Conservation (phyloP, 92 coral and sea anemone genomes). For the Umimayanthus chanpuru region DNA sequence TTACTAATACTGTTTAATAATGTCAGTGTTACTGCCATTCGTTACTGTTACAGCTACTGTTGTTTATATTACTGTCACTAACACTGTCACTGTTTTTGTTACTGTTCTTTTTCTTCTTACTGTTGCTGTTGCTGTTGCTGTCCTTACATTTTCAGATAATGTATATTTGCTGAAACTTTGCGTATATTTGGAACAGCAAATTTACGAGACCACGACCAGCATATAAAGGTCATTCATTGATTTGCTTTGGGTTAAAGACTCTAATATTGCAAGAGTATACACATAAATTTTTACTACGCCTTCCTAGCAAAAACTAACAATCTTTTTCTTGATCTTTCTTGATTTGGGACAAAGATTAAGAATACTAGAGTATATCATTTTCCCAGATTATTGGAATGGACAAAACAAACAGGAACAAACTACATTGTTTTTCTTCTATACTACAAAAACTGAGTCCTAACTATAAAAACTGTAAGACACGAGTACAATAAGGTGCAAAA, state of each 20-base stretch:
- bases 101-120: no score
- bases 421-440: background rate
- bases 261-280: background rate
- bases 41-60: no score
- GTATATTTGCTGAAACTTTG: background rate
- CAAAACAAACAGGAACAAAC: background rate
- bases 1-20: no score
- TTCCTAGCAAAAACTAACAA: background rate
- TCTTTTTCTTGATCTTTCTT: background rate
- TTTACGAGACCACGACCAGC: background rate
- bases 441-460: no score
- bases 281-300: no score
- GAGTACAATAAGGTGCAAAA: background rate
- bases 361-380: no score
- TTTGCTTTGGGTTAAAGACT: background rate
- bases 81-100: no score
- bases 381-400: no score
- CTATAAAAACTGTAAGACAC: no score
- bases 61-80: no score
- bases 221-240: background rate
- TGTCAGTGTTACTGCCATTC: no score
- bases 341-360: background rate
- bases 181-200: background rate
- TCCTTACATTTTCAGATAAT: background rate
- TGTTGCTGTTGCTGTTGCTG: no score